Base-by-base conservation (phyloP, 23 tunicate genomes). In the Aplidium turbinatum region DNA sequence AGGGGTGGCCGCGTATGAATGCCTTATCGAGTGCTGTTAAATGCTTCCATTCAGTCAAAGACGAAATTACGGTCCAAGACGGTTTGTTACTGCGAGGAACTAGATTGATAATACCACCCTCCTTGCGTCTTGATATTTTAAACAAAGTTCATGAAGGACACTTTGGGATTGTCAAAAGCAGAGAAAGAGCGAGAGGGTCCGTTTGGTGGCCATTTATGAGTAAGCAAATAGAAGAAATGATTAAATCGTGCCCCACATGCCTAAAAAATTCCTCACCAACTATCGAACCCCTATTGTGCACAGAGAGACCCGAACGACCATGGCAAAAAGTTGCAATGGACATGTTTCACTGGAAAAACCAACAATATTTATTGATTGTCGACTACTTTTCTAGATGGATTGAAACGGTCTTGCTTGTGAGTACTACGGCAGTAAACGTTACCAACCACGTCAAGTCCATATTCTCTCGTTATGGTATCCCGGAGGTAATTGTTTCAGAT, bases 1-100 rank as follows among this genome's bases (percentile, higher is more conserved):
- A 47, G 20, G 58, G 38, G 7, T 70, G 76, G 76, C 76, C 76
- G n/a, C n/a, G n/a, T n/a, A n/a, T n/a, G n/a, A n/a, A n/a, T n/a
- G n/a, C n/a, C n/a, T n/a, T n/a, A n/a, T n/a, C n/a, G n/a, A n/a
- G n/a, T n/a, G n/a, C n/a, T n/a, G n/a, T n/a, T n/a, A n/a, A n/a
- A n/a, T n/a, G n/a, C n/a, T n/a, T n/a, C n/a, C n/a, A n/a, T n/a
- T n/a, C n/a, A n/a, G n/a, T n/a, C n/a, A n/a, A n/a, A n/a, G n/a
- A n/a, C n/a, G n/a, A n/a, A n/a, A n/a, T n/a, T n/a, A n/a, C n/a
- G n/a, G n/a, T n/a, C n/a, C n/a, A n/a, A n/a, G n/a, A n/a, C n/a
- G n/a, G n/a, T n/a, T n/a, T n/a, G n/a, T n/a, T n/a, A n/a, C n/a
- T n/a, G n/a, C n/a, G n/a, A n/a, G n/a, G n/a, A n/a, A n/a, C n/a